Percentiles rank a stretch among this genome's conserved stretches.
phyloP scores from a whole-genome alignment of 2,113 vertebrate species.

The Hypomesus transpacificus region DNA sequence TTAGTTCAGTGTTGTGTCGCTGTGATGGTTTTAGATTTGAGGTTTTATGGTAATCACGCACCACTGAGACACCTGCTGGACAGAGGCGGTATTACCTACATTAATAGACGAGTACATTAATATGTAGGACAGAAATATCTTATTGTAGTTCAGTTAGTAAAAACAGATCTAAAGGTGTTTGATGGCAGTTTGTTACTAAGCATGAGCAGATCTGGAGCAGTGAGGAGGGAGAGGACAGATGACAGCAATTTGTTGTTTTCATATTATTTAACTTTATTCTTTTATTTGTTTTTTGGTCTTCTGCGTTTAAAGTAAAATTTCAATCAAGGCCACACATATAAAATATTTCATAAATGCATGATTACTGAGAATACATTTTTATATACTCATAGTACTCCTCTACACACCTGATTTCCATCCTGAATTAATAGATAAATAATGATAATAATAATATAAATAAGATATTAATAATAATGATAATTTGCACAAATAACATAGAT shows the following conservation, averaged over 20 bases:
- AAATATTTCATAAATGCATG: not conserved
- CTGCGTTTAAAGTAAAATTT: not conserved
- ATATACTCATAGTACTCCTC: not conserved
- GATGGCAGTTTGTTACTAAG: too few species aligned
- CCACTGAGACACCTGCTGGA: slow-evolving; percentile 2
- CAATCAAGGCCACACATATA: not conserved
- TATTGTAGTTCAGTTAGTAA: too few species aligned
- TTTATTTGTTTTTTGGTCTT: slow-evolving; percentile 1
- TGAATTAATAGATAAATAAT: not conserved
- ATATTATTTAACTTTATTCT: slow-evolving; percentile 1
- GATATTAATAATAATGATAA: not conserved
- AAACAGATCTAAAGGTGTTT: too few species aligned
- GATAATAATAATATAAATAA: not conserved
- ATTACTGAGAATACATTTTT: not conserved
- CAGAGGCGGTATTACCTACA: not conserved
- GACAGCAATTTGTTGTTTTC: slow-evolving; percentile 14
- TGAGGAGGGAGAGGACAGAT: not conserved
- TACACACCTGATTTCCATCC: not conserved
- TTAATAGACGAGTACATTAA: too few species aligned
- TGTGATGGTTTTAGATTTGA: too few species aligned
- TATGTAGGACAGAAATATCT: too few species aligned
- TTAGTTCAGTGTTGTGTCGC: too few species aligned
- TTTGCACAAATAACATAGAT: not conserved
- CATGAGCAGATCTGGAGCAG: not conserved
- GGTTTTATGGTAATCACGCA: too few species aligned